Base-by-base conservation (phyloP, 1,140 invertebrate species). In the Sipha flava region DNA sequence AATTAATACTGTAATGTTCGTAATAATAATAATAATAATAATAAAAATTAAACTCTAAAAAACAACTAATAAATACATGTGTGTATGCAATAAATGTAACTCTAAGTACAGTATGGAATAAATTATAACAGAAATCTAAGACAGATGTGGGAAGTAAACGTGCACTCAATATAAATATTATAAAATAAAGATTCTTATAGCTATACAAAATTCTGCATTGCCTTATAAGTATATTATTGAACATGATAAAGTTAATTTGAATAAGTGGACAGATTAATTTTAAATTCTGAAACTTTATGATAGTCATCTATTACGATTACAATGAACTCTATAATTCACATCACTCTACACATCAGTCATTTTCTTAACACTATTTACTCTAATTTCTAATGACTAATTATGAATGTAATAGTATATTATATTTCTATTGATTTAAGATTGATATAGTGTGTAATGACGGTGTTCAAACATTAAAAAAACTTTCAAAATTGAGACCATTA, bases 121-220 rank as follows among this genome's bases (percentile, higher is more conserved):
- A 70, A 47, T 70, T 70, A 70, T 70, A 70, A 70, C 66, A 70
- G 16, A 70, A 68, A 45, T 34, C 18, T 54, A 54, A 31, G 70
- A 75, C 47, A 75, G 47, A 75, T 31, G 23, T 54, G 70, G 70
- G 70, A 75, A 75, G 47, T 49, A 75, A 75, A 54, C n/a, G n/a
- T 75, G 70, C 70, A 75, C 70, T 70, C 29, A 54, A 54, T 75
- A 23, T 29, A 70, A 45, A 29, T 29, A 47, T 40, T 47, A 29
- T 68, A 68, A 45, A 68, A 34, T 73, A 73, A 70, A 49, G 7
- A 73, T 73, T 73, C 18, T 72, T 73, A 52, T 52, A 7, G 18
- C 52, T 34, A 54, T 34, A 75, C 31, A 75, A 37, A 34, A 16
- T 70, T 26, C 29, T 0, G 45, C 23, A 47, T 18, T 47, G 23